phyloP scores from a whole-genome alignment of 2,888 invertebrate species.

The Himalopsyche anomala region DNA sequence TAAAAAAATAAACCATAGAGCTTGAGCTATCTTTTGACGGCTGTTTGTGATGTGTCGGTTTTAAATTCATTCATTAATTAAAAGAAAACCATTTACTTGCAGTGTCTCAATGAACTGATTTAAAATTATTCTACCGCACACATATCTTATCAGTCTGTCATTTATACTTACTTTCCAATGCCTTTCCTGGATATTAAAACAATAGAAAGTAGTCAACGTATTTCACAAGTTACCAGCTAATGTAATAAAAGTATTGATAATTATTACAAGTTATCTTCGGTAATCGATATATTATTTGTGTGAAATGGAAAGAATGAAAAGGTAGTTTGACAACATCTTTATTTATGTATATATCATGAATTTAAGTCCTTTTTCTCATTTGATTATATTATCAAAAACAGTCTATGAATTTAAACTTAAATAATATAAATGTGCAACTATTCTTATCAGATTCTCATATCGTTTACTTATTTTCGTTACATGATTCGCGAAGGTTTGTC shows the following conservation, averaged over 20 bases:
- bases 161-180: not conserved
- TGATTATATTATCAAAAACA: no score
- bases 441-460: no score
- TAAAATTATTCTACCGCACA: not conserved
- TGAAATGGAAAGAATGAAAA: slow-evolving; percentile 21
- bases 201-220: slow-evolving; percentile 9
- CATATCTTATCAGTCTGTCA: not conserved
- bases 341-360: no score
- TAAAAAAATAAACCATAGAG: slow-evolving; percentile 11
- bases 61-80: not conserved
- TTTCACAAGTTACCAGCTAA: slow-evolving; percentile 19
- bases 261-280: not conserved
- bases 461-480: no score
- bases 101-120: not conserved
- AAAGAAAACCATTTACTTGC: not conserved
- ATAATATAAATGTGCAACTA: no score
- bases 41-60: slow-evolving; percentile 39
- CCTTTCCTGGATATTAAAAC: not conserved
- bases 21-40: slow-evolving; percentile 3
- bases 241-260: not conserved
- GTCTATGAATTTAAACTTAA: no score
- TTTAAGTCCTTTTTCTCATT: no score
- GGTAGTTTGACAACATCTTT: not conserved
- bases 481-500: no score
- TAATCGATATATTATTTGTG: not conserved